phyloP scores from a whole-genome alignment of 2,797 vertebrate genomes.

The Ctenosaura bakeri region DNA sequence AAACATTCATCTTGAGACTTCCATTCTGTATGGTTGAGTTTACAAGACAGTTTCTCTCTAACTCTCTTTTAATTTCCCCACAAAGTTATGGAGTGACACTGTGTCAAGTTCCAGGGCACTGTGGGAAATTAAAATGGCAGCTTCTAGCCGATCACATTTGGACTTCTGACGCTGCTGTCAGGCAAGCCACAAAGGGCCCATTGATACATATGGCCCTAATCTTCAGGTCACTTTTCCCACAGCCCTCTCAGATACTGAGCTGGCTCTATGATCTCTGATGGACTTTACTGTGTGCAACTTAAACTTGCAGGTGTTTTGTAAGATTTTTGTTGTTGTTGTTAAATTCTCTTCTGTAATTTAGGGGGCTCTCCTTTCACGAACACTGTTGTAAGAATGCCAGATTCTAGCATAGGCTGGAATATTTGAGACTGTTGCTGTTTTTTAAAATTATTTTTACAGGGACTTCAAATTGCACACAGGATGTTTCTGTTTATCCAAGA shows the following conservation, averaged over 20 bases:
- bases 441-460: conserved; percentile 49
- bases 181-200: background rate
- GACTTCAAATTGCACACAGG: conserved; percentile 72
- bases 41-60: too few species aligned
- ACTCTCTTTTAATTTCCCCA: background rate
- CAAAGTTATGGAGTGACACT: background rate
- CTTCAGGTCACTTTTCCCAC: background rate
- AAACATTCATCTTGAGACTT: background rate
- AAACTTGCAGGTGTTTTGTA: background rate
- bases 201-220: background rate
- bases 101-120: background rate
- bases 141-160: background rate
- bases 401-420: conserved; percentile 57
- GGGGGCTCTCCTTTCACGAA: conserved; percentile 25
- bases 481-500: conserved; percentile 79
- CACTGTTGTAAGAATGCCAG: conserved; percentile 30
- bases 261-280: too few species aligned
- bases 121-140: background rate
- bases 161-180: background rate
- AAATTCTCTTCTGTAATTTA: background rate
- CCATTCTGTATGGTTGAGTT: too few species aligned
- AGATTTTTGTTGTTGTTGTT: background rate
- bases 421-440: conserved; percentile 43
- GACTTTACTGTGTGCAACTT: background rate
- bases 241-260: too few species aligned